Conservation (phyloP, 2,797 vertebrate genomes). For the Sciurus vulgaris region DNA sequence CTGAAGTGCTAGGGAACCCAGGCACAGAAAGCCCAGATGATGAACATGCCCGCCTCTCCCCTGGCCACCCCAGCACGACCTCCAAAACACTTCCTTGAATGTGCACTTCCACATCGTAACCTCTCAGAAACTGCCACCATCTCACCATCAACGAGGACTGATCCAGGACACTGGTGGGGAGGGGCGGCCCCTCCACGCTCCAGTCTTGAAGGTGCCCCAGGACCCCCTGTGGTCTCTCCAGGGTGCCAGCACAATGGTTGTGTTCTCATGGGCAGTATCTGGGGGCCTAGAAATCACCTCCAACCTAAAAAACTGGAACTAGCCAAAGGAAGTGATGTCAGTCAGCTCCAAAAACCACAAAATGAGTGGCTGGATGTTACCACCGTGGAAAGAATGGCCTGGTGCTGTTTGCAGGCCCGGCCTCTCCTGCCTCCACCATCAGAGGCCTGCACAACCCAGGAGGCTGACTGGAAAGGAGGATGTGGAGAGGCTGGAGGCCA, state of each 20-base stretch:
- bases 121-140: neutral
- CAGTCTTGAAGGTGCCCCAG: neutral
- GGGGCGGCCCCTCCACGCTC: neutral
- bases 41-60: neutral
- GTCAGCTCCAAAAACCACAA: conserved; percentile 47
- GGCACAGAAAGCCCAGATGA: neutral
- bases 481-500: neutral
- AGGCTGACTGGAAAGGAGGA: neutral
- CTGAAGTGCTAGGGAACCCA: neutral
- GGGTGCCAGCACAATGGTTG: neutral
- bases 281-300: conserved; percentile 10
- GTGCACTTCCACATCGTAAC: neutral
- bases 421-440: neutral
- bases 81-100: neutral
- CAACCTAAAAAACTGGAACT: conserved; percentile 1
- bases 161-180: neutral
- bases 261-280: conserved; percentile 13
- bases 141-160: neutral
- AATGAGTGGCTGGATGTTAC: neutral
- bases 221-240: neutral
- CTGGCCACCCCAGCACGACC: neutral
- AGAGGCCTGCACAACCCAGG: neutral
- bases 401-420: neutral
- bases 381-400: neutral
- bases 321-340: conserved; percentile 42